Conservation (phyloP, 1,140 invertebrate species). For the Marisa cornuarietis region DNA sequence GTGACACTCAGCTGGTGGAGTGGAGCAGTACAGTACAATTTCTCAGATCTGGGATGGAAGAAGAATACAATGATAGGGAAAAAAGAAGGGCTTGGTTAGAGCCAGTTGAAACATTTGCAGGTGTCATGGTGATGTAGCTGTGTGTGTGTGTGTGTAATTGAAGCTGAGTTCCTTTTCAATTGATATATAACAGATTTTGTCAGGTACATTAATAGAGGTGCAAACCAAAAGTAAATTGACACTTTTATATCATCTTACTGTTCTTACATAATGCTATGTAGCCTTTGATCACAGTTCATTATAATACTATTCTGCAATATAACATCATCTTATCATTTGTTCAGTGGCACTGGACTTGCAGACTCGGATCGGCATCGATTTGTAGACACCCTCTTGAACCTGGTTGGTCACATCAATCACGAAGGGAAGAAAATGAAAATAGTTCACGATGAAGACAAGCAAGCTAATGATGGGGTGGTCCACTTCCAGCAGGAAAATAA, state of each 20-base stretch:
- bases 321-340: neutral
- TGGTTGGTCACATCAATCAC: conserved; percentile 4
- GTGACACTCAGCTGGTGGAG: too few relatives aligned
- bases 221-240: too few relatives aligned
- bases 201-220: too few relatives aligned
- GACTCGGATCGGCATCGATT: conserved; percentile 13
- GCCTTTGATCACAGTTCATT: neutral
- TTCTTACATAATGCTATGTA: too few relatives aligned
- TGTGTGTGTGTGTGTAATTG: neutral
- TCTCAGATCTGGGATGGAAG: too few relatives aligned
- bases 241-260: too few relatives aligned
- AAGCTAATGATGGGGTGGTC: neutral
- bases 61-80: too few relatives aligned
- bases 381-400: conserved; percentile 11
- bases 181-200: neutral
- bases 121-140: neutral
- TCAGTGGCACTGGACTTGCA: conserved; percentile 5
- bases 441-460: too few relatives aligned
- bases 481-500: neutral
- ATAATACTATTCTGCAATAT: neutral
- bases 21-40: too few relatives aligned
- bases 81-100: too few relatives aligned
- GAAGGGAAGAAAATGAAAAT: conserved; percentile 5
- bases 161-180: neutral
- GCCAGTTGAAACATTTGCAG: too few relatives aligned